Evolutionary conservation across 2,888 invertebrate species (phyloP), one percentile per base, ranked within the genome.

Genomic region (Mesorhabditis spiculigera): DNA sequence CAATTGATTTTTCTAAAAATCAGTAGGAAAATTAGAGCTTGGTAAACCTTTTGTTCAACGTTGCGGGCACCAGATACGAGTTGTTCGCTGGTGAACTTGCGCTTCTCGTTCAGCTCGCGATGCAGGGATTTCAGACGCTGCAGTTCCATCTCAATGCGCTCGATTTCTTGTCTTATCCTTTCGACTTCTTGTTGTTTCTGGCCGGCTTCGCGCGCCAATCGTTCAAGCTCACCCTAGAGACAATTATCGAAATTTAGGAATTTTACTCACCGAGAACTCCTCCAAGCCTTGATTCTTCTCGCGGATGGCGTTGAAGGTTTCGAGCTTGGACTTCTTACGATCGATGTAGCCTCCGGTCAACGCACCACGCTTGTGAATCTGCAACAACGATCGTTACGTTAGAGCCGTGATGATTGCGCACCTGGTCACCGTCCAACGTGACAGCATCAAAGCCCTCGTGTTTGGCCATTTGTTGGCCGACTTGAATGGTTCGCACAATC

Each of bases 311-410:
- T 74, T 66, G 66, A 96, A 95, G 89, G 93, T 93, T 86, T 95
- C 94, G 3, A 97, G 89, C 41, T 95, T 92, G 0, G 94, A 95
- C 4, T 95, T 90, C 0, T 94, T 91, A 10, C 68, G 93, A 87
- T 98, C 98, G 88, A 96, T 95, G 87, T 96, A 99, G 68, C 98
- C 98, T n/a, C 98, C 97, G 0, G 96, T 97, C 5, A 97, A 89
- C 0, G 95, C 94, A n/a, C 97, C 97, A 88, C 95, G 93, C 0
- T 95, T 93, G 5, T 79, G 89, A 88, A 83, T 88, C 88, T 88
- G 69, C 58, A 71, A 62, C 45, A 8, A 16, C 16, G 8, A 10
- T 43, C 66, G 63, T 16, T 63, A 28, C 63, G 8, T n/a, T 13
- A 28, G 28, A n/a, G 8, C 63, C 13, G n/a, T 28, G 28, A 63